Percentiles rank a stretch among this genome's conserved stretches.
Conservation (phyloP, 2,888 invertebrate species). For the Mythimna pallens region DNA sequence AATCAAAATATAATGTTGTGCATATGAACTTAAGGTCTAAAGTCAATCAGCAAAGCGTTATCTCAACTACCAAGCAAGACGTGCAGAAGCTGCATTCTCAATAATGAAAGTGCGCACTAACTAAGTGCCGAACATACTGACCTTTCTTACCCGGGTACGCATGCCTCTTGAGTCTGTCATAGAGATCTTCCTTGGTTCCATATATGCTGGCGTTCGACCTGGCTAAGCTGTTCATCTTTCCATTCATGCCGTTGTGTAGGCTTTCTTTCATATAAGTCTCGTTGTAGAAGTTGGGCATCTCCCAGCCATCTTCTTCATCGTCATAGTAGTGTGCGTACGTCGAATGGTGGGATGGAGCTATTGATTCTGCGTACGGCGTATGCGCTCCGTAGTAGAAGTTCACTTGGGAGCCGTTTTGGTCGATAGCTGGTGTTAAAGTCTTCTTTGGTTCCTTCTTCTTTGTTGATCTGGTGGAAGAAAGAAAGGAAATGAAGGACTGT, state of each 20-base stretch:
- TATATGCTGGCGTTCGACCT: conserved; percentile 98
- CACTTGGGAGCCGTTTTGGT: conserved; percentile 97
- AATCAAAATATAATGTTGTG: conserved; percentile 7
- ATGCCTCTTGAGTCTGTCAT: conserved; percentile 98
- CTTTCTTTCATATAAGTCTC: conserved; percentile 99
- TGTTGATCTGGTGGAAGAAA: conserved; percentile 91
- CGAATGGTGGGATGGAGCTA: conserved; percentile 98
- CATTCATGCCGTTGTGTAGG: conserved; percentile 95
- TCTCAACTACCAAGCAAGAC: conserved; percentile 46
- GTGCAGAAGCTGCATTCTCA: conserved; percentile 72
- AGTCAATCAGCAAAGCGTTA: conserved; percentile 36
- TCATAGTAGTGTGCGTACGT: conserved; percentile 99
- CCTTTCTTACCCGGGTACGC: conserved; percentile 98
- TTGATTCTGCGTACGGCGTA: conserved; percentile 98
- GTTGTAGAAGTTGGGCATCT: conserved; percentile 99
- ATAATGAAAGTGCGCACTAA: conserved; percentile 78
- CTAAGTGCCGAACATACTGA: conserved; percentile 90
- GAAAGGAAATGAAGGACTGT: background rate
- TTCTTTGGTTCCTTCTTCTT: conserved; percentile 97
- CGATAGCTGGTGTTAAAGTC: conserved; percentile 96
- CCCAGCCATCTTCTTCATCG: conserved; percentile 99
- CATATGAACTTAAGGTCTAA: conserved; percentile 18
- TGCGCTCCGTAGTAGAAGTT: conserved; percentile 99
- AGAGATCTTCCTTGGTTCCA: conserved; percentile 98
- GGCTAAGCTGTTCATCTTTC: conserved; percentile 98